phyloP scores from a whole-genome alignment of 1,140 invertebrate species.

The Ericerus pela region DNA sequence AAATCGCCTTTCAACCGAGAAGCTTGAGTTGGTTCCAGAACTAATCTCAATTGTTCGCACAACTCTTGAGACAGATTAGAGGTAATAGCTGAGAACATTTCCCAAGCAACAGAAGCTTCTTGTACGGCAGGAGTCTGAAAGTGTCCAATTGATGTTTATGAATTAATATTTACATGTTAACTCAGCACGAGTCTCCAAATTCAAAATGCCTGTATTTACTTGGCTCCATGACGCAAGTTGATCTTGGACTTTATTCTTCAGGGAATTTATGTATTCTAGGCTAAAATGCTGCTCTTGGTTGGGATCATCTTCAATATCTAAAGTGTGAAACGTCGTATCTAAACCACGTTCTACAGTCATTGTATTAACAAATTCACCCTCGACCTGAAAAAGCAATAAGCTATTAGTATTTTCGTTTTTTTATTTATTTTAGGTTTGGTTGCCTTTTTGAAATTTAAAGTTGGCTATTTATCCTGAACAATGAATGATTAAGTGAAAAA shows the following conservation, averaged over 20 bases:
- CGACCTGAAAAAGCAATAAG: conserved; percentile 33
- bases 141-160: neutral
- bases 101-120: conserved; percentile 39
- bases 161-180: too few relatives aligned
- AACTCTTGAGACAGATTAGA: conserved; percentile 65
- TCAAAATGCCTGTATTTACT: conserved; percentile 17
- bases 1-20: conserved; percentile 88
- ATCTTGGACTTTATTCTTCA: conserved; percentile 36
- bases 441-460: too few relatives aligned
- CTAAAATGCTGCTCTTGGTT: conserved; percentile 1
- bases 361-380: conserved; percentile 59
- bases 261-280: conserved; percentile 24
- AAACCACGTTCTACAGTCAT: conserved; percentile 44
- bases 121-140: conserved; percentile 31
- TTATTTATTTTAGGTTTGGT: too few relatives aligned
- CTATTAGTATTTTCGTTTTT: conserved; percentile 9
- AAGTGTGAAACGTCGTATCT: conserved; percentile 54
- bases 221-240: conserved; percentile 39
- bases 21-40: conserved; percentile 88
- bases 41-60: conserved; percentile 81
- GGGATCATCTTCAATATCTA: conserved; percentile 26
- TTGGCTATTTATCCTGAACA: too few relatives aligned
- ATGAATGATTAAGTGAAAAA: too few relatives aligned
- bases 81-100: conserved; percentile 42
- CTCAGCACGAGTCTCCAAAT: too few relatives aligned